Conservation (phyloP, 2,113 vertebrate genomes). For the Lasiurus cinereus region DNA sequence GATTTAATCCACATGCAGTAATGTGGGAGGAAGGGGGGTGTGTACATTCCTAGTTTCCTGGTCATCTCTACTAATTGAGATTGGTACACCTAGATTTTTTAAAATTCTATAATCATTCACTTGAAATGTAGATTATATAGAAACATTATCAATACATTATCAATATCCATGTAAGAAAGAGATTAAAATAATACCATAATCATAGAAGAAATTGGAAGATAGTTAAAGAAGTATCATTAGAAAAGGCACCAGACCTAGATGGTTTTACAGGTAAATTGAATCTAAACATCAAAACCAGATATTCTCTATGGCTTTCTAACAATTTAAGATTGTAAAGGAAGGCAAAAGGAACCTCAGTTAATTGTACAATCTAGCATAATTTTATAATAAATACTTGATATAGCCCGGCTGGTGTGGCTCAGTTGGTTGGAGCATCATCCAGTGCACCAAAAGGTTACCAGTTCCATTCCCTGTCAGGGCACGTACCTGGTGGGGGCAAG, state of each 20-base stretch:
- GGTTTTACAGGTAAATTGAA: slow-evolving; percentile 46
- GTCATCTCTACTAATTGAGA: not conserved
- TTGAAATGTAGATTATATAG: slow-evolving; percentile 37
- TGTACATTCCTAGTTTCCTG: not conserved
- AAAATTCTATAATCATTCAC: not conserved
- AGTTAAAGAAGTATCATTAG: not conserved
- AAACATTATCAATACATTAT: not conserved
- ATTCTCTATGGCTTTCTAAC: not conserved
- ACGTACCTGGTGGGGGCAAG: not conserved
- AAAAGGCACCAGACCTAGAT: slow-evolving; percentile 22
- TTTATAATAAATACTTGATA: slow-evolving; percentile 12
- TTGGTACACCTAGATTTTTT: not conserved
- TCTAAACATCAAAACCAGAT: slow-evolving; percentile 14
- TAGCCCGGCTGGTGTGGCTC: not conserved
- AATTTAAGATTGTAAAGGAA: slow-evolving; percentile 37
- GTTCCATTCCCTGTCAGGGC: not conserved
- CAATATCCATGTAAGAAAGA: not conserved
- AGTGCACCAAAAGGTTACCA: not conserved
- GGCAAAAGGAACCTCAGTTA: not conserved
- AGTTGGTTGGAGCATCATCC: not conserved
- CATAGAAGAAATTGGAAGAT: not conserved
- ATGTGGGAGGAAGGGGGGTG: not conserved
- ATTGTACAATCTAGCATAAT: not conserved
- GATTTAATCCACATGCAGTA: not conserved
- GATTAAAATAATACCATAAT: not conserved